Evolutionary conservation across 2,113 vertebrate species (phyloP).

Genomic region (Zosterops hypoxanthus): DNA sequence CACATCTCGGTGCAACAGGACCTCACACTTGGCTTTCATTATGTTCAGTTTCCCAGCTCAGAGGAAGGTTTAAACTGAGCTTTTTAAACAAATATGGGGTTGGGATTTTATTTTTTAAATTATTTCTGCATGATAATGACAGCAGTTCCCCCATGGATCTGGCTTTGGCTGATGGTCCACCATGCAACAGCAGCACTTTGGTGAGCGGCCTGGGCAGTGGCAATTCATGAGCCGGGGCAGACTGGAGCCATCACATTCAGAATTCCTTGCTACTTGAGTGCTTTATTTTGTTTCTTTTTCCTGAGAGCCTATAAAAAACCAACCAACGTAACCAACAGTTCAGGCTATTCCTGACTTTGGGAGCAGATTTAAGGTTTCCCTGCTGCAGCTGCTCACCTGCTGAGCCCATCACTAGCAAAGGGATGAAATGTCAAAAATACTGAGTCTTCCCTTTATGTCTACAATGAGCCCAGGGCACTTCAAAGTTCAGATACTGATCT

Average conservation of each 20-base stretch:
- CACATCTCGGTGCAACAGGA: background rate
- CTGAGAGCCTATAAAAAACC: background rate
- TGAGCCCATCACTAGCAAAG: background rate
- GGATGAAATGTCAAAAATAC: background rate
- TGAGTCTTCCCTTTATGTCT: background rate
- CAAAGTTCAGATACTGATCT: background rate
- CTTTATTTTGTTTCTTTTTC: background rate
- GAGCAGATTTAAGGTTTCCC: background rate
- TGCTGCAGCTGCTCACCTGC: background rate
- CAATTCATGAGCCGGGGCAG: background rate
- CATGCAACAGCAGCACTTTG: background rate
- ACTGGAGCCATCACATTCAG: fast-evolving
- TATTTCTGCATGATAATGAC: background rate
- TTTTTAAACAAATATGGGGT: background rate
- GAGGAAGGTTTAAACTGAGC: background rate
- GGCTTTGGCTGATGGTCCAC: background rate
- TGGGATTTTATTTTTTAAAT: background rate
- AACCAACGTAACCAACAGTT: background rate
- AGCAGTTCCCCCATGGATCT: background rate
- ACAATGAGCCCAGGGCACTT: background rate
- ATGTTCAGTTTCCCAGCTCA: background rate
- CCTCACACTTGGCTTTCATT: background rate
- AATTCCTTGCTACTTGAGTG: background rate
- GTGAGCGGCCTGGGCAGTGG: background rate
- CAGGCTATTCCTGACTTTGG: background rate